A percentile compares a stretch with the other conserved stretches of the same genome.
Evolutionary conservation across 1,140 invertebrate species (phyloP).

Genomic region (Babylonia areolata): DNA sequence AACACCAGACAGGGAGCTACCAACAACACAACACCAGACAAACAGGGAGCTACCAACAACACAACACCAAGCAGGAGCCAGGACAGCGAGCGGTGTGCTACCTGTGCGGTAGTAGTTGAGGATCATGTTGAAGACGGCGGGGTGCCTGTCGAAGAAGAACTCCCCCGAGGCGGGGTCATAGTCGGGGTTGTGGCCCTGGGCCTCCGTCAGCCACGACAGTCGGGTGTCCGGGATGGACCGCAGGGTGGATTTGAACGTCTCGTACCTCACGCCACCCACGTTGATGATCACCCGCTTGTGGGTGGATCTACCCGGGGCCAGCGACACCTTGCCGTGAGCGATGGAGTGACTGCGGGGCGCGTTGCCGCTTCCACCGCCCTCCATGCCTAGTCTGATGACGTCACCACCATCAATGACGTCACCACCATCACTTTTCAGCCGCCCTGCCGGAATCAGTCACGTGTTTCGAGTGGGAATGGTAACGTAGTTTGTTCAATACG

Average conservation of each 20-base stretch:
- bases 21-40: no score
- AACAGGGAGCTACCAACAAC: no score
- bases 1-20: no score
- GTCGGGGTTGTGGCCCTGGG: conserved; percentile 64
- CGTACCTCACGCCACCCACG: conserved; percentile 96
- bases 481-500: no score
- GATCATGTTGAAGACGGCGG: conserved; percentile 74
- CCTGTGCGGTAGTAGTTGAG: conserved; percentile 75
- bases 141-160: conserved; percentile 76
- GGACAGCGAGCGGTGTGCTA: no score
- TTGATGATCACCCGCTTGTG: conserved; percentile 88
- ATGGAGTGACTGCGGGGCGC: conserved; percentile 37
- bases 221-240: conserved; percentile 74
- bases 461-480: no score
- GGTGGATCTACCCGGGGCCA: conserved; percentile 36
- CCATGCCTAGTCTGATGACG: background rate
- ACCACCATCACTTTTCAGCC: background rate
- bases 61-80: no score
- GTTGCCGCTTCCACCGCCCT: background rate
- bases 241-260: conserved; percentile 87
- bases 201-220: conserved; percentile 71
- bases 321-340: conserved; percentile 54
- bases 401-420: background rate
- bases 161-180: conserved; percentile 72
- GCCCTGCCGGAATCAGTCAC: no score